These are phyloP conservation scores for Euclidia mi DNA, from an alignment of 2,888 invertebrate genomes.

Conservation along the genomic window DNA sequence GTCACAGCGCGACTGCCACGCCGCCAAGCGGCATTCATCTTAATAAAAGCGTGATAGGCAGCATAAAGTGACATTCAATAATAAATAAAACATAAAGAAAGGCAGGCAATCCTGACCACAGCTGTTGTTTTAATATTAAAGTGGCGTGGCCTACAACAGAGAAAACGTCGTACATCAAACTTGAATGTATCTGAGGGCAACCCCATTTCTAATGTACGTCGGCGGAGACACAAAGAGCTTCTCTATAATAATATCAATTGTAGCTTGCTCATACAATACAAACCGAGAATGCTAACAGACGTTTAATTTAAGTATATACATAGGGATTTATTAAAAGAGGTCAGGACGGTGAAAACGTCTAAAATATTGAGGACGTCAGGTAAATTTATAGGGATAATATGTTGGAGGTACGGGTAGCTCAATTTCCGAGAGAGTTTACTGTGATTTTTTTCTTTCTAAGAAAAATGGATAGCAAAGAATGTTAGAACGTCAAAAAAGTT, in stretches of 20 bases:
- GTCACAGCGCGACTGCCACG: too few species aligned
- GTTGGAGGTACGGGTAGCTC: slow-evolving; percentile 80
- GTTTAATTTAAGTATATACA: slow-evolving; percentile 63
- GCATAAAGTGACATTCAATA: too few species aligned
- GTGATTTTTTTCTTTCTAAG: slow-evolving; percentile 79
- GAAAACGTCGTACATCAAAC: slow-evolving; percentile 4
- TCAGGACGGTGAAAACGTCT: slow-evolving; percentile 84
- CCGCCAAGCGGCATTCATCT: too few species aligned
- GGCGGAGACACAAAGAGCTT: slow-evolving; percentile 37
- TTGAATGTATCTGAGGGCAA: slow-evolving; percentile 45
- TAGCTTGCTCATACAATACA: slow-evolving; percentile 51
- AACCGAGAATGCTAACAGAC: slow-evolving; percentile 45
- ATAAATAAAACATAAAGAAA: too few species aligned
- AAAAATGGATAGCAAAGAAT: slow-evolving; percentile 68
- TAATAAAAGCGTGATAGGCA: too few species aligned
- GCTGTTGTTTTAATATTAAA: too few species aligned
- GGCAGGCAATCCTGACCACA: too few species aligned
- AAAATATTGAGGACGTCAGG: slow-evolving; percentile 87
- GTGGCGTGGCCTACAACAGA: too few species aligned
- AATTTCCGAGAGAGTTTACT: slow-evolving; percentile 80
- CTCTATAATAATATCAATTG: slow-evolving; percentile 54
- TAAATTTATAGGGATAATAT: slow-evolving; percentile 88
- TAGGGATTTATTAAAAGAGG: slow-evolving; percentile 85
- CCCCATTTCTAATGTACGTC: slow-evolving; percentile 40
- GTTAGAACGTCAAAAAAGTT: slow-evolving; percentile 59